These are phyloP conservation scores for Urosaurus nigricauda DNA, from an alignment of 2,797 vertebrate genomes.

Conservation along the genomic window DNA sequence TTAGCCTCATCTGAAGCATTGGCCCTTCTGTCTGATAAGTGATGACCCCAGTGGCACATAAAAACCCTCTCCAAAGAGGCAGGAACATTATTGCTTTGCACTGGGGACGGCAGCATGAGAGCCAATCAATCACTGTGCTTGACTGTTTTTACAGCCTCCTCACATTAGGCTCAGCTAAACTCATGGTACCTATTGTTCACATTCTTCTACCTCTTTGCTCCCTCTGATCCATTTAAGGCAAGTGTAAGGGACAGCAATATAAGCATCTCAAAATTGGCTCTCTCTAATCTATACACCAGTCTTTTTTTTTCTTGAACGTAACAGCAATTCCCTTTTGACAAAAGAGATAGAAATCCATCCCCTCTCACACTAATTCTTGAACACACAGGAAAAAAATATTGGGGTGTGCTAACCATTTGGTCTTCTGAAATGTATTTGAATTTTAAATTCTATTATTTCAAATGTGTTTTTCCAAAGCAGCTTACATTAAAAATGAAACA, in stretches of 20 bases:
- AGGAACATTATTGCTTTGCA: conserved; percentile 79
- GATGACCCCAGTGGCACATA: conserved; percentile 82
- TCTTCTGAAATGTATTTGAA: conserved; percentile 17
- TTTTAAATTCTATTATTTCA: neutral
- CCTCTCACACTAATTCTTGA: conserved; percentile 44
- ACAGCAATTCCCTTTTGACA: no score
- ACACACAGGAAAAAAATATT: conserved; percentile 30
- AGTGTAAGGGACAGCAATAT: conserved; percentile 77
- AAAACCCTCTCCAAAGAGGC: conserved; percentile 74
- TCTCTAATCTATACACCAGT: no score
- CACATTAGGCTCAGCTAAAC: conserved; percentile 75
- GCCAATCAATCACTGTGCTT: conserved; percentile 78
- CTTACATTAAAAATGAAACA: neutral
- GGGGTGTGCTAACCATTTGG: neutral
- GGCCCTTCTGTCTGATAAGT: conserved; percentile 79
- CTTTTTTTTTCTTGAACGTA: no score
- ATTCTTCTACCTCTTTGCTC: conserved; percentile 61
- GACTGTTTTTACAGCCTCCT: conserved; percentile 79
- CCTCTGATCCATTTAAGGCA: conserved; percentile 77
- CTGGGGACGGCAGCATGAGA: conserved; percentile 67
- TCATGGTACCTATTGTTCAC: conserved; percentile 75
- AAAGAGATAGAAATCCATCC: conserved; percentile 36
- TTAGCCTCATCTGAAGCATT: conserved; percentile 77
- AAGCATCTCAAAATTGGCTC: conserved; percentile 55
- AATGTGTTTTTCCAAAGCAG: neutral